Conservation (phyloP, 2,113 vertebrate genomes). For the Piprites chloris region DNA sequence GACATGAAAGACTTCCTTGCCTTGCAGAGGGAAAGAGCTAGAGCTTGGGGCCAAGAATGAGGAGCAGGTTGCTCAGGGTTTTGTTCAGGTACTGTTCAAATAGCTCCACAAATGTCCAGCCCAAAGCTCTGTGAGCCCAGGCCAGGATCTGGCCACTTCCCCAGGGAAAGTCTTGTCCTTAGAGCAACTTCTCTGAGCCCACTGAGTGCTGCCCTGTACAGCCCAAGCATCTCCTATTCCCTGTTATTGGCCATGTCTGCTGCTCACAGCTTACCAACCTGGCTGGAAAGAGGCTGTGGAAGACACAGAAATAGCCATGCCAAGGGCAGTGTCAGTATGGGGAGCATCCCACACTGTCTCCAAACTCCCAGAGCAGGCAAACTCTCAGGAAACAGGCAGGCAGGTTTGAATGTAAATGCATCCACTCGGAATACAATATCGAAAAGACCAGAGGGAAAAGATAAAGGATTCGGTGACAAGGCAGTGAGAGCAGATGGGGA, state of each 20-base stretch:
- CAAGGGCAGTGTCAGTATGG: not conserved
- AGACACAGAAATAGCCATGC: not conserved
- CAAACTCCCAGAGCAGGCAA: not conserved
- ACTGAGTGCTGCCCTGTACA: not conserved
- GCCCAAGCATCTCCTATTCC: not conserved
- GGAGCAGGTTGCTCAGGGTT: rapidly evolving
- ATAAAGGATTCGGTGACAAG: not conserved
- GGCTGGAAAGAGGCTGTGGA: rapidly evolving
- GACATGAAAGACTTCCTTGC: not conserved
- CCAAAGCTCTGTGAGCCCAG: not conserved
- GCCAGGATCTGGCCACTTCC: not conserved
- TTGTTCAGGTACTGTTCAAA: not conserved
- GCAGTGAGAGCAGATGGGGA: not conserved
- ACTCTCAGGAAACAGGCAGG: rapidly evolving
- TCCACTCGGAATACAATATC: not conserved
- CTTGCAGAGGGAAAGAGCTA: not conserved
- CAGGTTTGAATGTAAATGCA: not conserved
- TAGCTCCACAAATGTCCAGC: not conserved
- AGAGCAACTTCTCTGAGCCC: rapidly evolving
- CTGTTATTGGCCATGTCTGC: not conserved
- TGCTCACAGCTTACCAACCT: not conserved
- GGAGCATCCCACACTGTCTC: not conserved
- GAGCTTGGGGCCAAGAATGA: not conserved
- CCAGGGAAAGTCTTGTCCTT: not conserved
- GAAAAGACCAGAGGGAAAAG: not conserved